Conservation (phyloP, 1,140 invertebrate species). For the Nephila pilipes region DNA sequence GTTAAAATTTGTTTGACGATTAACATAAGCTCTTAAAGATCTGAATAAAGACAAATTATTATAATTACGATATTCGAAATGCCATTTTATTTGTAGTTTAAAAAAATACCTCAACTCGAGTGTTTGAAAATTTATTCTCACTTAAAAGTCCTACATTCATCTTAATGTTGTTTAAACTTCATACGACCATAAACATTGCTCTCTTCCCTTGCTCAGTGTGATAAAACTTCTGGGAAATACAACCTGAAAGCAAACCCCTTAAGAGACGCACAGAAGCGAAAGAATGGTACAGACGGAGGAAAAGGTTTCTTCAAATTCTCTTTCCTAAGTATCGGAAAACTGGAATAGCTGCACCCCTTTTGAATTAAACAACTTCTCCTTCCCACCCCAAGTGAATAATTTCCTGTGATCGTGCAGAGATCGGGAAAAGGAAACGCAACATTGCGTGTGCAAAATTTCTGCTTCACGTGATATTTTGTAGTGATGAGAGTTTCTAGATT, state of each 20-base stretch:
- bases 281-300: not conserved
- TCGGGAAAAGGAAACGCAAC: not conserved
- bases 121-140: too few relatives aligned
- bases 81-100: too few relatives aligned
- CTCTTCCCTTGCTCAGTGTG: too few relatives aligned
- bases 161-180: not conserved
- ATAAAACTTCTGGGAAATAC: not conserved
- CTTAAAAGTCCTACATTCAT: too few relatives aligned
- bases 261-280: not conserved
- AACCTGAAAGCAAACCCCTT: not conserved
- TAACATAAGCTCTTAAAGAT: too few relatives aligned
- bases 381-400: slow-evolving; percentile 20
- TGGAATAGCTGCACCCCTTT: not conserved
- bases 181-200: not conserved
- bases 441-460: not conserved
- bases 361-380: slow-evolving; percentile 5
- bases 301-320: not conserved
- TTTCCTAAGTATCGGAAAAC: not conserved
- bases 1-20: too few relatives aligned
- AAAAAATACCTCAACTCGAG: too few relatives aligned
- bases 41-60: too few relatives aligned
- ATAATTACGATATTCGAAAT: too few relatives aligned
- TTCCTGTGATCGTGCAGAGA: not conserved
- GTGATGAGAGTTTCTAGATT: not conserved
- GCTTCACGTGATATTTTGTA: slow-evolving; percentile 4